Evolutionary conservation across 2,113 vertebrate genomes (phyloP).

Genomic region (Cheilinus undulatus): DNA sequence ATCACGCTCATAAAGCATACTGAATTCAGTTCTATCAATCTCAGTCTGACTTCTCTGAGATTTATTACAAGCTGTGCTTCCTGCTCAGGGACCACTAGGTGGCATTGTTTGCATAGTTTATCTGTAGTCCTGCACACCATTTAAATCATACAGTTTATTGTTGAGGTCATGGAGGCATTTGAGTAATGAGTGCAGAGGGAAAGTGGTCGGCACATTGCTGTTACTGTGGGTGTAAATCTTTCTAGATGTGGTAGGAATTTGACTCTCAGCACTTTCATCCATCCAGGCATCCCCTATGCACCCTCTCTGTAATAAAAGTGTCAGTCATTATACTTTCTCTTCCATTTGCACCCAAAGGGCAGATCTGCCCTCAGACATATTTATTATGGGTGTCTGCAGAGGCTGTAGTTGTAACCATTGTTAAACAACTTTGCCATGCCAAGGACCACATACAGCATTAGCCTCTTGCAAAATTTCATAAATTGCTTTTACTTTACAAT

Average conservation of each 20-base stretch:
- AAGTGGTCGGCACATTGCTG: slow-evolving; percentile 45
- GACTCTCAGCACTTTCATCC: slow-evolving; percentile 25
- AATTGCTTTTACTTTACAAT: too few relatives aligned
- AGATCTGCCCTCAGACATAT: not conserved
- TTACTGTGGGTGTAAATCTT: slow-evolving; percentile 32
- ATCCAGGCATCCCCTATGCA: not conserved
- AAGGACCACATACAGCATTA: too few relatives aligned
- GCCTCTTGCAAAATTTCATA: too few relatives aligned
- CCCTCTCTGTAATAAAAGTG: not conserved
- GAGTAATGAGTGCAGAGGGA: slow-evolving; percentile 10
- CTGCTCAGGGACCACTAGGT: slow-evolving; percentile 55
- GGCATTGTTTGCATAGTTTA: slow-evolving; percentile 44
- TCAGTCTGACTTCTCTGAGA: not conserved
- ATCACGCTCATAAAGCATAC: not conserved
- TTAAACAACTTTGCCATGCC: too few relatives aligned
- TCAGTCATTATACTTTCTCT: slow-evolving; percentile 1
- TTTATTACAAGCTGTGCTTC: not conserved
- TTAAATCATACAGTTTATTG: slow-evolving; percentile 22
- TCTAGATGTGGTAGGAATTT: slow-evolving; percentile 56
- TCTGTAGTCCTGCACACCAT: slow-evolving; percentile 17
- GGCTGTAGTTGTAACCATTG: not conserved
- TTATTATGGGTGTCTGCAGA: slow-evolving; percentile 1
- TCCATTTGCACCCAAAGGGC: slow-evolving; percentile 21
- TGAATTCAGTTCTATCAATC: not conserved
- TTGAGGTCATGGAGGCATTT: not conserved